phyloP scores from a whole-genome alignment of 2,113 vertebrate genomes.

The Porphyrio hochstetteri region DNA sequence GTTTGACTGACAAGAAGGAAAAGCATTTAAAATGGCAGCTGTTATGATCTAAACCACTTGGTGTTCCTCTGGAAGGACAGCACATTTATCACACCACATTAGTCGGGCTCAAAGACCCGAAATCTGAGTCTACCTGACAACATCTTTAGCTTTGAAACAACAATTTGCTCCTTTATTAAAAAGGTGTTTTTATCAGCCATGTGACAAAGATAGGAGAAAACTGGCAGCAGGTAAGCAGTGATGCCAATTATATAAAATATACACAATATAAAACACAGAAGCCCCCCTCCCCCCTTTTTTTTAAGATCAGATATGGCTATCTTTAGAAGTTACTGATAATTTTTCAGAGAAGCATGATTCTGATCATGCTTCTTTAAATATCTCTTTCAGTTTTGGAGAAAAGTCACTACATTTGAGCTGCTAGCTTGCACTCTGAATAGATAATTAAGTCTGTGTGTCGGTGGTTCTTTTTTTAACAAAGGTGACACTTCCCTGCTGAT shows the following conservation, averaged over 20 bases:
- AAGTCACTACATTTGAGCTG: conserved; percentile 15
- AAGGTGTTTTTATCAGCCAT: background rate
- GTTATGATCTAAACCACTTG: background rate
- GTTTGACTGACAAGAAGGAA: background rate
- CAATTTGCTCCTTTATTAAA: background rate
- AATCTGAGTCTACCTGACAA: background rate
- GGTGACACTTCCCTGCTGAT: conserved; percentile 59
- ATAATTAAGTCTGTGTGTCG: conserved; percentile 61
- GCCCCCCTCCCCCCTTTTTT: background rate
- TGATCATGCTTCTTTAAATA: conserved; percentile 40
- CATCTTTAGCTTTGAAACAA: background rate
- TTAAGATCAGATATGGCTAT: background rate
- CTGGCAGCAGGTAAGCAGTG: background rate
- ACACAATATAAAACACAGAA: background rate
- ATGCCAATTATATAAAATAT: background rate
- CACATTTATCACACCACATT: background rate
- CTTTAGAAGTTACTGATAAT: background rate
- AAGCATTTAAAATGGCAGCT: background rate
- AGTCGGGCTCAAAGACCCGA: background rate
- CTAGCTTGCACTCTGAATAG: conserved; percentile 36
- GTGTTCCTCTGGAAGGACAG: background rate
- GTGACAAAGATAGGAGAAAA: background rate
- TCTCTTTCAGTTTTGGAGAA: background rate
- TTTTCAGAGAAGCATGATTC: conserved; percentile 15
- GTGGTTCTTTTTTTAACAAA: conserved; percentile 68